phyloP scores from a whole-genome alignment of 2,797 vertebrate genomes.

The Prunella strophiata region DNA sequence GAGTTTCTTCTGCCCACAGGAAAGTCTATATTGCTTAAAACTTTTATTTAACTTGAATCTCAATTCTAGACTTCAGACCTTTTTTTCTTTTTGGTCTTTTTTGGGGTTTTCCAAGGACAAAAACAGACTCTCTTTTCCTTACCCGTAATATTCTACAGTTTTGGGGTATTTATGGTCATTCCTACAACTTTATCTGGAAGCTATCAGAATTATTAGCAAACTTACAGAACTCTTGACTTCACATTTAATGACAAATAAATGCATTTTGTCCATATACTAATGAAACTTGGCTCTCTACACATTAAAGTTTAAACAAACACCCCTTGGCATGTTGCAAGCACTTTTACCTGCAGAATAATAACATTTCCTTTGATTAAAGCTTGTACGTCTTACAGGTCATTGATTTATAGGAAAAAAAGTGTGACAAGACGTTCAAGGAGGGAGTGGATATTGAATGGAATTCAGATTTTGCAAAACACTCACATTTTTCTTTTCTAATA shows the following conservation, averaged over 20 bases:
- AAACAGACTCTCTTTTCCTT: not conserved
- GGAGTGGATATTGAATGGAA: not conserved
- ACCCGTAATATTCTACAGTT: not conserved
- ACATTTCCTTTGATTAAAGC: not conserved
- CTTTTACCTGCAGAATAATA: constrained; percentile 28
- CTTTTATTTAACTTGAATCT: not conserved
- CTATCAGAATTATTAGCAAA: not conserved
- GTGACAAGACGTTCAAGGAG: not conserved
- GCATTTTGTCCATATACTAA: not conserved
- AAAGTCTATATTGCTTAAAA: not conserved
- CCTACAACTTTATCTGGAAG: not conserved
- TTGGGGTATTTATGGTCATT: not conserved
- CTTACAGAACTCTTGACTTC: not conserved
- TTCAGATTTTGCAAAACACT: not conserved
- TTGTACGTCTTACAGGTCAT: not conserved
- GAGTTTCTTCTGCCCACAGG: not conserved
- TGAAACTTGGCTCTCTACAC: not conserved
- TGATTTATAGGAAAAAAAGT: constrained; percentile 8
- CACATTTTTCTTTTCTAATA: not conserved
- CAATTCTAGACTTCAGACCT: not conserved
- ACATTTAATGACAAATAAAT: not conserved
- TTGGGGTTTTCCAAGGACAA: not conserved
- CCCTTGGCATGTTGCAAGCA: not conserved
- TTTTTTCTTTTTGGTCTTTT: not conserved
- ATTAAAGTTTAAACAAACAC: constrained; percentile 1